phyloP scores from a whole-genome alignment of 2,888 invertebrate genomes.

The Ptychoptera contaminata region DNA sequence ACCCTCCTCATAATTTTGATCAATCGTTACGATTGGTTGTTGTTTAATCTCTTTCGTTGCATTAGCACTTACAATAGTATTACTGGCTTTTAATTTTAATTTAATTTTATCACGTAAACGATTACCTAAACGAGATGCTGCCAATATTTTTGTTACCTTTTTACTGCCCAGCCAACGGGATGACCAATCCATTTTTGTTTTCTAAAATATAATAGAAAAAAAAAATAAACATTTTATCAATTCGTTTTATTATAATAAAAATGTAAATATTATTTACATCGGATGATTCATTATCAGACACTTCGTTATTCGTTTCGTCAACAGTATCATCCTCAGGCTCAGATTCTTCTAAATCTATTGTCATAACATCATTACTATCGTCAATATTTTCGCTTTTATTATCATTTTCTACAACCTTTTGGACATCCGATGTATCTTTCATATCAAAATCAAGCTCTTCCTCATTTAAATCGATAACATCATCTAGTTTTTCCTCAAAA shows the following conservation, averaged over 20 bases:
- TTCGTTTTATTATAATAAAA: not conserved
- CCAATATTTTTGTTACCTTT: slow-evolving; percentile 41
- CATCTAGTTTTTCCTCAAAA: slow-evolving; percentile 11
- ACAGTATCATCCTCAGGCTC: not conserved
- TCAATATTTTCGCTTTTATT: slow-evolving; percentile 6
- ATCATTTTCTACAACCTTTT: slow-evolving; percentile 13
- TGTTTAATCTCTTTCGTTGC: no score
- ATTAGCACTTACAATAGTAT: no score
- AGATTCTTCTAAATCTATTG: not conserved
- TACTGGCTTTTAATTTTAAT: slow-evolving; percentile 23
- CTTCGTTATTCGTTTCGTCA: not conserved
- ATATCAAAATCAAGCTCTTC: slow-evolving; percentile 27
- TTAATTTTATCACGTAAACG: slow-evolving; percentile 43
- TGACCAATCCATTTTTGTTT: slow-evolving; percentile 4
- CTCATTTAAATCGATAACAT: slow-evolving; percentile 27
- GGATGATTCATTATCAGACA: not conserved
- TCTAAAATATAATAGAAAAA: slow-evolving; percentile 9
- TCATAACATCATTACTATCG: no score
- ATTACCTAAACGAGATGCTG: slow-evolving; percentile 38
- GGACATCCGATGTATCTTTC: slow-evolving; percentile 24
- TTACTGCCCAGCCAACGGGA: slow-evolving; percentile 38
- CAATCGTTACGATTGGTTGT: no score
- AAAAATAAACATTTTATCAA: not conserved
- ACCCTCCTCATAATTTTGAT: no score
- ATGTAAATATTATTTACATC: no score